Evolutionary conservation across 1,140 invertebrate species (phyloP).

Genomic region (Bilobella aurantiaca): DNA sequence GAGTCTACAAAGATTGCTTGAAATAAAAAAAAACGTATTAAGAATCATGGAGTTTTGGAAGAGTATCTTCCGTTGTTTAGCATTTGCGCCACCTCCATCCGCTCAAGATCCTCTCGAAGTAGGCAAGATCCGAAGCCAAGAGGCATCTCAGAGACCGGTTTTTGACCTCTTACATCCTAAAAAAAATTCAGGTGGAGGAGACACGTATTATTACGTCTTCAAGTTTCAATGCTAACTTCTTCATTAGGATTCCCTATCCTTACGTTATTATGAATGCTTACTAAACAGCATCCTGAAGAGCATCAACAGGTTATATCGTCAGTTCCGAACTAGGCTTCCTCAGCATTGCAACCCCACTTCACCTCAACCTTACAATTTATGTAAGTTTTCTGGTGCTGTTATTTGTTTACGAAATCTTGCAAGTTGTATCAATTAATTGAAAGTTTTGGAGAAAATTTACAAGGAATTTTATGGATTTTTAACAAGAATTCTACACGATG

Average conservation of each 20-base stretch:
- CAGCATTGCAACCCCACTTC: no score
- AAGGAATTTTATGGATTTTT: not conserved
- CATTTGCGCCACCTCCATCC: no score
- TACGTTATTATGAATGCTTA: no score
- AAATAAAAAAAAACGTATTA: no score
- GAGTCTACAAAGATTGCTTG: no score
- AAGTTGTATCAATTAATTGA: not conserved
- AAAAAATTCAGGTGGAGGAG: not conserved
- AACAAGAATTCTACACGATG: not conserved
- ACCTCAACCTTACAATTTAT: no score
- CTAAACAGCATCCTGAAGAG: no score
- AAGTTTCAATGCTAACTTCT: constrained; percentile 1
- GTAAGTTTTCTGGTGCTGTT: not conserved
- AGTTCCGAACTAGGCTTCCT: no score
- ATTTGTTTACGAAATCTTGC: not conserved
- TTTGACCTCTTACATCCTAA: not conserved
- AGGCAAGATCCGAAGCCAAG: not conserved
- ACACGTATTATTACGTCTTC: not conserved
- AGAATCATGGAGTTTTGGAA: no score
- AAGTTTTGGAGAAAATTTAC: not conserved
- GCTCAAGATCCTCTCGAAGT: not conserved
- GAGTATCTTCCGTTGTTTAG: no score
- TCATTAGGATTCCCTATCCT: no score
- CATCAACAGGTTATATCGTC: no score
- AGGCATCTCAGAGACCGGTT: not conserved